phyloP scores from a whole-genome alignment of 2,888 invertebrate species.

The Ellobium chinense region DNA sequence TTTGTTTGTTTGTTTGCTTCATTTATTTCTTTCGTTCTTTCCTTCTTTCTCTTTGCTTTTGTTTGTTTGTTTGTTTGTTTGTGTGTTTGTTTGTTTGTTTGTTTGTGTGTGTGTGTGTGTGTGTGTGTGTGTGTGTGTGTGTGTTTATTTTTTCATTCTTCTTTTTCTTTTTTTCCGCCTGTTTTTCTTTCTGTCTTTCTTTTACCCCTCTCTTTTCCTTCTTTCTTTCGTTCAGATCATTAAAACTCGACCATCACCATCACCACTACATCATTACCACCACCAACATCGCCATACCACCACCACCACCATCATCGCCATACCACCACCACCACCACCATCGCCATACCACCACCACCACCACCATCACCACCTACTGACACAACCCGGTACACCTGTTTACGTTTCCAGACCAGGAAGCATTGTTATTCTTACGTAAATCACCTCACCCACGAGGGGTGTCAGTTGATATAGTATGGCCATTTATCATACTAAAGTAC shows the following conservation, averaged over 20 bases:
- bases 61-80: constrained; percentile 3
- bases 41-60: neutral
- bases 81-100: neutral
- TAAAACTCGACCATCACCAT: neutral
- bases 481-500: too few relatives aligned
- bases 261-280: too few relatives aligned
- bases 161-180: too few relatives aligned
- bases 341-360: neutral
- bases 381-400: neutral
- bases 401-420: too few relatives aligned
- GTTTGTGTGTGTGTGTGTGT: too few relatives aligned
- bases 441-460: neutral
- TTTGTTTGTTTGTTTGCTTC: neutral
- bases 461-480: neutral
- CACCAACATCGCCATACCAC: neutral
- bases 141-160: too few relatives aligned
- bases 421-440: too few relatives aligned
- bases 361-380: neutral
- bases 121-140: too few relatives aligned
- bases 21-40: neutral
- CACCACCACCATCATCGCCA: neutral
- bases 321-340: neutral
- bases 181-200: too few relatives aligned
- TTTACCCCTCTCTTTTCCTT: too few relatives aligned
- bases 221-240: neutral